Conservation (phyloP, 2,797 vertebrate genomes). For the Xyrichtys novacula region DNA sequence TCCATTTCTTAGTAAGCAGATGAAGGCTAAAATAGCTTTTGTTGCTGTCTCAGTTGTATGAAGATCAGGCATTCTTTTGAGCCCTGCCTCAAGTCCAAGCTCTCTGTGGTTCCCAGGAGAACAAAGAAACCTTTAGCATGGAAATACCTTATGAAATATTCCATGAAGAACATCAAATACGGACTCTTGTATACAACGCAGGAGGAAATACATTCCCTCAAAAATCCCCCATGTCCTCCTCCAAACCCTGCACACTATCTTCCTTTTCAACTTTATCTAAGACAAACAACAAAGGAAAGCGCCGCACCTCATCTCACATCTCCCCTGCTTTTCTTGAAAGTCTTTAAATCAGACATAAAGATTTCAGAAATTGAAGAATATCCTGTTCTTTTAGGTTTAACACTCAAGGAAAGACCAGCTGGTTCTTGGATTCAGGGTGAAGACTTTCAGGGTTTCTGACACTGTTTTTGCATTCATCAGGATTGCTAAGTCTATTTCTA, state of each 20-base stretch:
- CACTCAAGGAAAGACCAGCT: background rate
- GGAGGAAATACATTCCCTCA: constrained; percentile 28
- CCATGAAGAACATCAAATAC: constrained; percentile 42
- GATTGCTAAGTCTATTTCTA: no score
- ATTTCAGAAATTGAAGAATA: background rate
- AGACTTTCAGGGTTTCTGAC: constrained; percentile 8
- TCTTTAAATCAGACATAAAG: background rate
- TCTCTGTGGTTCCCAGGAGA: constrained; percentile 18
- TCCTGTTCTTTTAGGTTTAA: background rate
- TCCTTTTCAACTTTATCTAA: constrained; percentile 22
- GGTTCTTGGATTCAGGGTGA: background rate
- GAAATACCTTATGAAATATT: constrained; percentile 46
- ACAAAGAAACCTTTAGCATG: constrained; percentile 20
- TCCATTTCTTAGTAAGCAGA: constrained; percentile 9
- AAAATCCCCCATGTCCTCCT: constrained; percentile 8
- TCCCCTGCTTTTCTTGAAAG: background rate
- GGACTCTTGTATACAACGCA: constrained; percentile 1
- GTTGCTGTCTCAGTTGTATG: background rate
- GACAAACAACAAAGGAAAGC: constrained; percentile 32
- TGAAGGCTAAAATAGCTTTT: background rate
- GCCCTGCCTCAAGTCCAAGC: background rate
- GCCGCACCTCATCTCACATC: background rate
- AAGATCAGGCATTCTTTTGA: constrained; percentile 1
- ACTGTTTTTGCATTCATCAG: no score
- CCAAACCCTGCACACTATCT: constrained; percentile 17